Conservation (phyloP, 2,113 vertebrate species). For the Chauna torquata region DNA sequence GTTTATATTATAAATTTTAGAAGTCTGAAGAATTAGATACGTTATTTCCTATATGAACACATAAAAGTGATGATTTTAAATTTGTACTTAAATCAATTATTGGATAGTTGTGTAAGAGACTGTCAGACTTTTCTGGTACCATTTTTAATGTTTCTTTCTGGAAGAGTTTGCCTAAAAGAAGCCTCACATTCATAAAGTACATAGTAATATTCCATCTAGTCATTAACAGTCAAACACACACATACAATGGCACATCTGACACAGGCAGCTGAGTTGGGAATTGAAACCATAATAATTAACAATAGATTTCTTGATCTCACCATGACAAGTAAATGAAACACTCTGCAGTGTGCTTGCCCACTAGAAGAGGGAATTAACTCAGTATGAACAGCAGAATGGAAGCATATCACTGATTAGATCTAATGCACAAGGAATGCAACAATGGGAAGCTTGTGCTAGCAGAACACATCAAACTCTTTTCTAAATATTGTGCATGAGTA, state of each 20-base stretch:
- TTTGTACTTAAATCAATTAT: background rate
- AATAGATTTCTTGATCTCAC: slow-evolving; percentile 64
- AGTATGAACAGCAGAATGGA: slow-evolving; percentile 51
- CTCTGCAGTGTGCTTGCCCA: slow-evolving; percentile 44
- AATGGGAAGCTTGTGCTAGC: slow-evolving; percentile 43
- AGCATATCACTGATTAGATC: slow-evolving; percentile 52
- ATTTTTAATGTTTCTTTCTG: background rate
- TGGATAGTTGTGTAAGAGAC: background rate
- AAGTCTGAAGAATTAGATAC: background rate
- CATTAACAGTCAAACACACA: slow-evolving; percentile 43
- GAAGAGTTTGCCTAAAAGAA: background rate
- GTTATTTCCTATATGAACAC: background rate
- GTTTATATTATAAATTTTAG: background rate
- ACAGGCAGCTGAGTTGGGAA: slow-evolving; percentile 63
- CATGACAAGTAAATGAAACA: slow-evolving; percentile 66
- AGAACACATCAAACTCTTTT: slow-evolving; percentile 25
- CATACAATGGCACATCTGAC: slow-evolving; percentile 40
- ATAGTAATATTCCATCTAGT: slow-evolving; percentile 31
- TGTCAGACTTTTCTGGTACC: background rate
- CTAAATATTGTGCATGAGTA: background rate
- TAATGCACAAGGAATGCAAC: slow-evolving; percentile 31
- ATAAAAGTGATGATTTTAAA: background rate
- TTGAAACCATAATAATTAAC: slow-evolving; percentile 71
- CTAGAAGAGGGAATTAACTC: slow-evolving; percentile 63
- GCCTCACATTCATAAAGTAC: background rate